Percentiles rank a stretch among this genome's conserved stretches.
These are phyloP conservation scores for Drosophila anomalata DNA, from an alignment of 2,888 invertebrate genomes.

Conservation along the genomic window DNA sequence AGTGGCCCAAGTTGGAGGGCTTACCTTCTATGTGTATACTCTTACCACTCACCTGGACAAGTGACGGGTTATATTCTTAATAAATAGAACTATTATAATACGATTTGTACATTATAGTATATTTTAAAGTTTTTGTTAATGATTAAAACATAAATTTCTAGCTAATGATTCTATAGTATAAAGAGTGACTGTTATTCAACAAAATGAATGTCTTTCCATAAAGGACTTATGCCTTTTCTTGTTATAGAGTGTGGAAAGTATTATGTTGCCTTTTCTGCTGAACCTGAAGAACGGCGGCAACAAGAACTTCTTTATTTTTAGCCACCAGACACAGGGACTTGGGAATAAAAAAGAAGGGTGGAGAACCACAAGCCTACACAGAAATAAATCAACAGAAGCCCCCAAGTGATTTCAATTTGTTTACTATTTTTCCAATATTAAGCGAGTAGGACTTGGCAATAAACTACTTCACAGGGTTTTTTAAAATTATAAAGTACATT, in stretches of 20 bases:
- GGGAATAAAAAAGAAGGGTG: neutral
- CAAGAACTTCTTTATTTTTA: conserved; percentile 43
- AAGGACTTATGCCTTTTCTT: neutral
- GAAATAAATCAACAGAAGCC: neutral
- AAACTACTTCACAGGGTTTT: no score
- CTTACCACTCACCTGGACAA: neutral
- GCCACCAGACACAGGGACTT: conserved; percentile 18
- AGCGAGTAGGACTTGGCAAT: no score
- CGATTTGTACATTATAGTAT: no score
- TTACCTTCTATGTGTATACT: conserved; percentile 8
- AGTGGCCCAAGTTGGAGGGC: neutral
- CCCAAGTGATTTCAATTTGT: neutral
- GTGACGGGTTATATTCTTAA: neutral
- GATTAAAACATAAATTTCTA: neutral
- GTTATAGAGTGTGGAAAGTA: conserved; percentile 18
- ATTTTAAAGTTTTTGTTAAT: no score
- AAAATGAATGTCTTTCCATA: no score
- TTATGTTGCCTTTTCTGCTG: conserved; percentile 45
- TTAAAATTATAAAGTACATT: no score
- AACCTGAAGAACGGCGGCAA: conserved; percentile 29
- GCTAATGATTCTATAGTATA: neutral
- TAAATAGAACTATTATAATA: neutral
- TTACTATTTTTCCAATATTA: neutral
- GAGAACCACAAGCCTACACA: neutral
- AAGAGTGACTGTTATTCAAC: no score